Base-by-base conservation (phyloP, 2,888 invertebrate species). In the Xestobium rufovillosum region DNA sequence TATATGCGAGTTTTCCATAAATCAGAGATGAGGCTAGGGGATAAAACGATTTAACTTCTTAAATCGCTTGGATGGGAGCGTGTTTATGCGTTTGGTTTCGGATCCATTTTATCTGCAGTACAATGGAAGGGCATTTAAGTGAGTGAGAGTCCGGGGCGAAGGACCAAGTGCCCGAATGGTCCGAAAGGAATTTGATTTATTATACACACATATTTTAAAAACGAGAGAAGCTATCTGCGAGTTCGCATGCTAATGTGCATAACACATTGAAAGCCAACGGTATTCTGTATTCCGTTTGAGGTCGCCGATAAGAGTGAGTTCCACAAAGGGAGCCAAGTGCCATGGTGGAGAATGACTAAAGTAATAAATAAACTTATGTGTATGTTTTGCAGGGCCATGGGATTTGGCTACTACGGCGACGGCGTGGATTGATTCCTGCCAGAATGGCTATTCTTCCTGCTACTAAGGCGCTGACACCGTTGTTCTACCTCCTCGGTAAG, bases 301-400 rank as follows among this genome's bases (percentile, higher is more conserved):
- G 56, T 55, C 48, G 49, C 46, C 55, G 56, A 59, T 58, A 59
- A 60, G 57, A 52, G 51, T 43, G 42, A 39, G 44, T 43, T 43
- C 45, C 47, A 49, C 41, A 40, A 45, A 44, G 46, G 44, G 48
- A 49, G 46, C 32, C 38, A 47, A 43, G 37, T 45, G 46, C 32
- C 42, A 42, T 39, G 40, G 38, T 25, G 17, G 29, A 27, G 15
- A 30, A 26, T 33, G 32, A 39, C 38, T 37, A 33, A 43, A 41
- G 39, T 42, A 38, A 39, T 41, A 41, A 44, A 44, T 43, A 42
- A 40, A 28, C 29, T 33, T n/a, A n/a, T n/a, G n/a, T n/a, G n/a
- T n/a, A n/a, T n/a, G n/a, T 60, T 56, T 63, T 62, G 48, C 60
- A 61, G 63, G 59, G 55, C 59, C 57, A 61, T 61, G 61, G 59